These are phyloP conservation scores for Cantharis lateralis DNA, from an alignment of 2,888 invertebrate genomes.

Conservation along the genomic window DNA sequence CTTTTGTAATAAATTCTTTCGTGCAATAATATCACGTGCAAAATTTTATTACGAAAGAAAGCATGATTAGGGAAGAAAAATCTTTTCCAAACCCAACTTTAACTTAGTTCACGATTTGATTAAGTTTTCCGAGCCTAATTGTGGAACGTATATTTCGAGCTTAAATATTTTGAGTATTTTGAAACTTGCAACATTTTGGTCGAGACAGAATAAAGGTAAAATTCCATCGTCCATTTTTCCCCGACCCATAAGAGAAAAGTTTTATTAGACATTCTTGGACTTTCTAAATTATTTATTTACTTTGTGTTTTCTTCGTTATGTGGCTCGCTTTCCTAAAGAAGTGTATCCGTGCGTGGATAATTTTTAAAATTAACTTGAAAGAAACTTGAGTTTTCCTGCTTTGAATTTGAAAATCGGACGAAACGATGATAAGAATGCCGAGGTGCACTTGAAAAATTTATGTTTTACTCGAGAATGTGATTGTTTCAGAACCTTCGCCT, in stretches of 20 bases:
- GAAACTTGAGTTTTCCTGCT: not conserved
- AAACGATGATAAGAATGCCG: not conserved
- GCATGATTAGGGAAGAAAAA: not conserved
- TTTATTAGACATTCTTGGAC: not conserved
- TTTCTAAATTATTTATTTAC: not conserved
- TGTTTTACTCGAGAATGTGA: not conserved
- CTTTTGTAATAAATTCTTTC: not conserved
- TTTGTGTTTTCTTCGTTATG: not conserved
- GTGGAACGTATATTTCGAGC: not conserved
- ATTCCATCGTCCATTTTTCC: not conserved
- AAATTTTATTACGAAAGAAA: not conserved
- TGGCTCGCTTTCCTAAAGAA: not conserved
- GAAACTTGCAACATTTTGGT: not conserved
- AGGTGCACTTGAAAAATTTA: not conserved
- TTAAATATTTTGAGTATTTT: not conserved
- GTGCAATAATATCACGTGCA: not conserved
- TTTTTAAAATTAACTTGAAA: not conserved
- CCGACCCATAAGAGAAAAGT: not conserved
- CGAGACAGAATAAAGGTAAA: not conserved
- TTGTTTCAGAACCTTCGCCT: slow-evolving; percentile 82
- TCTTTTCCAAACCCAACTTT: not conserved
- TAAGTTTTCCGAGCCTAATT: not conserved
- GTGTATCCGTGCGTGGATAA: not conserved
- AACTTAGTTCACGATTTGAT: not conserved
- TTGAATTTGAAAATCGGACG: not conserved